Conservation (phyloP, 2,797 vertebrate species). For the Cyclura pinguis region DNA sequence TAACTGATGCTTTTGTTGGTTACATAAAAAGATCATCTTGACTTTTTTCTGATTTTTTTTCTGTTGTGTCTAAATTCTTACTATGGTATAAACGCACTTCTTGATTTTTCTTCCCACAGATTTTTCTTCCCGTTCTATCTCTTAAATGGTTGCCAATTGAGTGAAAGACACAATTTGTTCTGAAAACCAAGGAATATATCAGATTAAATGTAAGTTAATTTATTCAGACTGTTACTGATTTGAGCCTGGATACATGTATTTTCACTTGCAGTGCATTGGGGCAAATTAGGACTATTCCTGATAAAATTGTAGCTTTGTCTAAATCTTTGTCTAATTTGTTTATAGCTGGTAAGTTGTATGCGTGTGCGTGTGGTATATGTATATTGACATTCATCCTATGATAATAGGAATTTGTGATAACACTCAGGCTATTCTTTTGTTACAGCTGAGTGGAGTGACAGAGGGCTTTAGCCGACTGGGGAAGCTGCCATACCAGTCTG, state of each 20-base stretch:
- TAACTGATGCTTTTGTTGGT: neutral
- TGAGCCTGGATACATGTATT: neutral
- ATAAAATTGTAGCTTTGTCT: neutral
- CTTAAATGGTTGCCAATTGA: conserved; percentile 2
- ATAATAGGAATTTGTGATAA: neutral
- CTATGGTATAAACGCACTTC: neutral
- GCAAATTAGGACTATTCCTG: neutral
- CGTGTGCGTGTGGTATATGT: no score
- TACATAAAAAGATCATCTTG: neutral
- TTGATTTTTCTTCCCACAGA: neutral
- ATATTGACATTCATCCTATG: neutral
- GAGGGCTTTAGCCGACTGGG: no score
- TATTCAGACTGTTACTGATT: conserved; percentile 12
- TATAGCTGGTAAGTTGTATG: neutral
- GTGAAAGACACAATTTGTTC: neutral
- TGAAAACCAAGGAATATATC: conserved; percentile 1
- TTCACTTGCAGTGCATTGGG: neutral
- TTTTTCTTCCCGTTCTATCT: neutral
- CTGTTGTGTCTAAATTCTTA: neutral
- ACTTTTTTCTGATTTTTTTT: no score
- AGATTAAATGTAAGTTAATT: neutral
- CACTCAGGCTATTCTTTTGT: neutral
- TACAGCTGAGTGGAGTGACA: neutral
- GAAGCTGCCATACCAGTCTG: no score
- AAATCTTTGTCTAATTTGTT: neutral